A percentile compares a stretch with the other conserved stretches of the same genome.
phyloP scores from a whole-genome alignment of 2,113 vertebrate genomes.

The Capreolus pygargus region DNA sequence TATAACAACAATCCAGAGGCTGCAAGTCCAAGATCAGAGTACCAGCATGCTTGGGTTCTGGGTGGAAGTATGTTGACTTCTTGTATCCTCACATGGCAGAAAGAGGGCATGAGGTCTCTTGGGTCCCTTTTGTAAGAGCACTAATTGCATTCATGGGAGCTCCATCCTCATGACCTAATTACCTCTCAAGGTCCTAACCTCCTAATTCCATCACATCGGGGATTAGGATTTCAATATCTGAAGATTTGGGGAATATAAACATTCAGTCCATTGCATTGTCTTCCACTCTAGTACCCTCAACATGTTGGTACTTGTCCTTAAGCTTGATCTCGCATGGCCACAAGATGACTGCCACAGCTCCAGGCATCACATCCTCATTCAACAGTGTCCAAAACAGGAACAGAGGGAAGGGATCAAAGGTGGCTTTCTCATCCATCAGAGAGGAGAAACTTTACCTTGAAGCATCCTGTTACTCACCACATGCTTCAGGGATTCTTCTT shows the following conservation, averaged over 20 bases:
- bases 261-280: background rate
- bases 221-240: background rate
- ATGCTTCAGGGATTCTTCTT: background rate
- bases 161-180: background rate
- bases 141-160: background rate
- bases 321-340: background rate
- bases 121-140: background rate
- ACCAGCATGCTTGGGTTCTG: background rate
- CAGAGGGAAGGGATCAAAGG: background rate
- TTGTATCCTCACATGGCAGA: background rate
- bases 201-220: background rate
- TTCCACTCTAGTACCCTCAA: background rate
- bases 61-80: background rate
- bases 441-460: background rate
- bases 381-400: background rate
- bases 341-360: background rate
- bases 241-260: background rate
- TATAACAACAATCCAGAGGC: background rate
- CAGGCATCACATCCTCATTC: background rate
- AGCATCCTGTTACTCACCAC: background rate
- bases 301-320: background rate
- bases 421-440: background rate
- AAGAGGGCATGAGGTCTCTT: background rate
- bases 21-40: background rate
- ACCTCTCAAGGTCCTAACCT: too few relatives aligned